A percentile compares a stretch with the other conserved stretches of the same genome.
Evolutionary conservation across 2,888 invertebrate genomes (phyloP).

Genomic region (Pseudolycoriella hygida): DNA sequence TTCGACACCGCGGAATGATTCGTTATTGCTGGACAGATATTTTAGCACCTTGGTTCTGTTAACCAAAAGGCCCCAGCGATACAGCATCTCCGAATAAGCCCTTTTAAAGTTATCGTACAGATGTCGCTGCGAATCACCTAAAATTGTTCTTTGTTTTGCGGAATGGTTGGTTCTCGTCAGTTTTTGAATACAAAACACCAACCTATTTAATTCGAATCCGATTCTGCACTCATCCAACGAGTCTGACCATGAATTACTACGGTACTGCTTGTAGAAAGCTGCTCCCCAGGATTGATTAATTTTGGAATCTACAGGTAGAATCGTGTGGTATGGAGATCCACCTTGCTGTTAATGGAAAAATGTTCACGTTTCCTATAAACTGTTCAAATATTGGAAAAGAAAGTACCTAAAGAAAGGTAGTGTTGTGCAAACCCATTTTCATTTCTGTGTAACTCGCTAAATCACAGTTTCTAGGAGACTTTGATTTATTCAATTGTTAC

Average conservation of each 20-base stretch:
- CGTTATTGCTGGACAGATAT: slow-evolving; percentile 32
- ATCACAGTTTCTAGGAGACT: too few species aligned
- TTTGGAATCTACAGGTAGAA: slow-evolving; percentile 62
- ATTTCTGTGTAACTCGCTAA: too few species aligned
- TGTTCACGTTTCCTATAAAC: not conserved
- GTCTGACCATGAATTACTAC: slow-evolving; percentile 78
- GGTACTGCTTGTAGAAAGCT: slow-evolving; percentile 47
- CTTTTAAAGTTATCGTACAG: slow-evolving; percentile 68
- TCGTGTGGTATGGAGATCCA: slow-evolving; percentile 80
- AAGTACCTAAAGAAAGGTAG: too few species aligned
- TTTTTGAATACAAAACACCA: not conserved
- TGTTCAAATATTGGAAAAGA: too few species aligned
- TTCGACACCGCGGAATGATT: slow-evolving; percentile 44
- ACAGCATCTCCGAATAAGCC: slow-evolving; percentile 75
- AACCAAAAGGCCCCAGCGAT: slow-evolving; percentile 66
- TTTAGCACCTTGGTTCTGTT: slow-evolving; percentile 64
- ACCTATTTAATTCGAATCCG: slow-evolving; percentile 8
- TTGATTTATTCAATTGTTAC: too few species aligned
- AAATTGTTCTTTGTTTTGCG: slow-evolving; percentile 14
- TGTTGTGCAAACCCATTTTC: too few species aligned
- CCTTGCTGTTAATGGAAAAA: slow-evolving; percentile 34
- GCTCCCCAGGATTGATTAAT: slow-evolving; percentile 45
- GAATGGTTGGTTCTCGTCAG: slow-evolving; percentile 9
- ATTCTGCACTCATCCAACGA: slow-evolving; percentile 48
- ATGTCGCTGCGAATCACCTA: slow-evolving; percentile 23